Conservation (phyloP, 2,797 vertebrate genomes). For the Sarcophilus harrisii region DNA sequence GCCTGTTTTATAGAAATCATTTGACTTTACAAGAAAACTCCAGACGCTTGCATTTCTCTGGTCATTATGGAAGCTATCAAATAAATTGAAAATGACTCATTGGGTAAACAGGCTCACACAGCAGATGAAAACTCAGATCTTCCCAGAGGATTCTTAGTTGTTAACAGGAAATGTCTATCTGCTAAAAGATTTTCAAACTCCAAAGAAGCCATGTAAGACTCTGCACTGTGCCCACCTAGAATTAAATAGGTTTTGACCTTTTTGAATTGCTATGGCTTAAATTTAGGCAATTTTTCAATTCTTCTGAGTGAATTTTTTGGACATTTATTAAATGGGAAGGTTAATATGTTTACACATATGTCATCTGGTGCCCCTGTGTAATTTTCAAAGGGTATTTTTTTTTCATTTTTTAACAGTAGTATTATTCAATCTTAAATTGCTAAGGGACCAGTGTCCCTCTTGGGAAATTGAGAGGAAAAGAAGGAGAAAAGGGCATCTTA, state of each 20-base stretch:
- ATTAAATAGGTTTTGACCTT: neutral
- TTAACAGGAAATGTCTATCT: neutral
- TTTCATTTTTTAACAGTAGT: neutral
- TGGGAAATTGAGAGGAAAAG: neutral
- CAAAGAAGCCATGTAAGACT: neutral
- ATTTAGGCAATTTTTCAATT: neutral
- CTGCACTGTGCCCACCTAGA: neutral
- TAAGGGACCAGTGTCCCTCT: neutral
- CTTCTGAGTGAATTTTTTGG: neutral
- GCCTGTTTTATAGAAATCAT: neutral
- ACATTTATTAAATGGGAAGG: neutral
- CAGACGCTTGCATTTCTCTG: neutral
- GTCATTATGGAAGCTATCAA: conserved; percentile 22
- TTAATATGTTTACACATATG: neutral
- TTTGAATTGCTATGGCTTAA: neutral
- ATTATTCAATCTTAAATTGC: neutral
- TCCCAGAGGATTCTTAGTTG: neutral
- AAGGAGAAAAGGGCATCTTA: neutral
- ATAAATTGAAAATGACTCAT: conserved; percentile 31
- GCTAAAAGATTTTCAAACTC: neutral
- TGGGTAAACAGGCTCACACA: conserved; percentile 6
- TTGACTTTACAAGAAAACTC: conserved; percentile 20
- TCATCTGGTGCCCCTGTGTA: neutral
- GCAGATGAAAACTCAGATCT: neutral
- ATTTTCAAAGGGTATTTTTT: neutral